phyloP scores from a whole-genome alignment of 1,140 invertebrate genomes.

The Elymnias hypermnestra region DNA sequence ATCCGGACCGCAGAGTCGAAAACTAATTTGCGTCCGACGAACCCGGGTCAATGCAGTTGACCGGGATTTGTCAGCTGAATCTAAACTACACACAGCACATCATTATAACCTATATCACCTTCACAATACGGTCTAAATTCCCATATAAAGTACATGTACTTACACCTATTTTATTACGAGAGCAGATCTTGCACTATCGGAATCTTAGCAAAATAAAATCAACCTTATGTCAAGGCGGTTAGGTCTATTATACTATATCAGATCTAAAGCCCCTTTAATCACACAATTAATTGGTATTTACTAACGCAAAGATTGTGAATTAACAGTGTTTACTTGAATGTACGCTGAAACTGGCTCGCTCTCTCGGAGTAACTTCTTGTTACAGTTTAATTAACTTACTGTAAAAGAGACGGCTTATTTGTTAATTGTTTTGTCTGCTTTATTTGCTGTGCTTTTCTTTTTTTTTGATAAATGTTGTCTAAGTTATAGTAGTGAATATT shows the following conservation, averaged over 20 bases:
- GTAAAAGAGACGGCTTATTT: background rate
- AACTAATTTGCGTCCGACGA: conserved; percentile 19
- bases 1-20: conserved; percentile 11
- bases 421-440: background rate
- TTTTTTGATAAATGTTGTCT: too few relatives aligned
- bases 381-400: conserved; percentile 3
- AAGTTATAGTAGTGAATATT: too few relatives aligned
- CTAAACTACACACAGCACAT: background rate
- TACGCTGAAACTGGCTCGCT: background rate
- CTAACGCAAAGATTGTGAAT: conserved; percentile 10
- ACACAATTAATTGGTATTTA: conserved; percentile 17
- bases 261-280: conserved; percentile 9
- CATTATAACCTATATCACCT: conserved; percentile 4
- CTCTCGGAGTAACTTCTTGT: background rate
- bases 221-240: background rate
- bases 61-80: conserved; percentile 8
- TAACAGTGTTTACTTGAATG: conserved; percentile 9
- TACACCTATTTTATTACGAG: conserved; percentile 4
- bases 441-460: too few relatives aligned
- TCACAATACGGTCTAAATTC: conserved; percentile 2
- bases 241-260: background rate
- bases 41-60: conserved; percentile 20
- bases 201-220: background rate
- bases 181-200: background rate
- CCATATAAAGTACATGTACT: background rate